phyloP scores from a whole-genome alignment of 1,140 invertebrate genomes.

The Ceratitis capitata region DNA sequence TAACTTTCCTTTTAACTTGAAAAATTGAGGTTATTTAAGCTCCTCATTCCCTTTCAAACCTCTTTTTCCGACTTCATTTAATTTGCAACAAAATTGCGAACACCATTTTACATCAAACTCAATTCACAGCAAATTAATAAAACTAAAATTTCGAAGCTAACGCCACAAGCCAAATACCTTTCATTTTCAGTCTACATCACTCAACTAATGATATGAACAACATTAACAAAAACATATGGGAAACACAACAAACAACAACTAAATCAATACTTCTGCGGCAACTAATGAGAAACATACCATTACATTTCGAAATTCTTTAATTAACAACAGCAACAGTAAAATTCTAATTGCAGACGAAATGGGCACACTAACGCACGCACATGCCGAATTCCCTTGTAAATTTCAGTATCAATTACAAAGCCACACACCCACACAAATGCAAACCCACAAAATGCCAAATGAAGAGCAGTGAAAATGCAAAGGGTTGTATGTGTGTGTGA shows the following conservation, averaged over 20 bases:
- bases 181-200: background rate
- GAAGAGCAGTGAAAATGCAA: background rate
- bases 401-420: conserved; percentile 40
- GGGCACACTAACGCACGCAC: background rate
- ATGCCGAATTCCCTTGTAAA: background rate
- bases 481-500: background rate
- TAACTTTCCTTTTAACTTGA: too few species aligned
- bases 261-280: conserved; percentile 23
- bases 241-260: too few species aligned
- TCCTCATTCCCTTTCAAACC: too few species aligned
- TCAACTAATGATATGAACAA: background rate
- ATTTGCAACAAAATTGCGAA: background rate
- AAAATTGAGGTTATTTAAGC: too few species aligned
- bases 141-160: background rate
- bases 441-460: background rate
- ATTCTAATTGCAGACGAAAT: background rate
- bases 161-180: background rate
- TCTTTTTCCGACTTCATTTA: too few species aligned
- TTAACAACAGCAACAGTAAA: conserved; percentile 16
- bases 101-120: background rate
- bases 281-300: background rate
- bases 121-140: background rate
- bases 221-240: too few species aligned
- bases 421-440: background rate
- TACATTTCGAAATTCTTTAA: background rate